Evolutionary conservation across 2,888 invertebrate genomes (phyloP), one percentile per base, ranked within the genome.

Genomic region (Drosophila picticornis): DNA sequence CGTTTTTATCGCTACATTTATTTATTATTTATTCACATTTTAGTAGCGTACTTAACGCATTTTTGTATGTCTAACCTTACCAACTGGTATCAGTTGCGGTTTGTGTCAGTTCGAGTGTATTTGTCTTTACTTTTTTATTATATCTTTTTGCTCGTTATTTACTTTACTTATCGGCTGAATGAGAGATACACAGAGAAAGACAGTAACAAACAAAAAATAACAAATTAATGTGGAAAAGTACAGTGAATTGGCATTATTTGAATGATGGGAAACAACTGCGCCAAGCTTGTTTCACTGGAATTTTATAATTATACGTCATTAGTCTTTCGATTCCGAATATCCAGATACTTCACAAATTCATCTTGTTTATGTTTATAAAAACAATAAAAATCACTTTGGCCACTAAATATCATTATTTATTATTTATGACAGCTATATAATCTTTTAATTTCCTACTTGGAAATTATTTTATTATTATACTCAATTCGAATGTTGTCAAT

Each of bases 11-110:
- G 34, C 53, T 52, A 52, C 48, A 64, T 56, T 75, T 69, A 77
- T 79, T 79, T 69, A 75, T 61, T 75, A 77, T 79, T 79, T 69
- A 75, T 69, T 75, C 75, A 58, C 46, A 60, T 68, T 78, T 77
- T 63, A 64, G 58, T 56, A 69, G 11, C 25, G 19, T 52, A 69
- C 48, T 79, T 79, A 69, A 63, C 69, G 6, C 75, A 60, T 29
- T 60, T 81, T 66, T 63, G 40, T 60, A 53, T 43, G 57, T 55
- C 60, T 75, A 50, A 48, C 51, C 66, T 74, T 84, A 68, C 69
- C 32, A 67, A 29, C 13, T 50, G 59, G 79, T 79, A 78, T 76
- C 74, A 75, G 74, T 70, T 75, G 71, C 79, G 74, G 77, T 36
- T 59, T 32, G 9, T 75, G 71, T 72, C 60, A 50, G n/a, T 51